Evolutionary conservation across 1,140 invertebrate genomes (phyloP).

Genomic region (Lycorma delicatula): DNA sequence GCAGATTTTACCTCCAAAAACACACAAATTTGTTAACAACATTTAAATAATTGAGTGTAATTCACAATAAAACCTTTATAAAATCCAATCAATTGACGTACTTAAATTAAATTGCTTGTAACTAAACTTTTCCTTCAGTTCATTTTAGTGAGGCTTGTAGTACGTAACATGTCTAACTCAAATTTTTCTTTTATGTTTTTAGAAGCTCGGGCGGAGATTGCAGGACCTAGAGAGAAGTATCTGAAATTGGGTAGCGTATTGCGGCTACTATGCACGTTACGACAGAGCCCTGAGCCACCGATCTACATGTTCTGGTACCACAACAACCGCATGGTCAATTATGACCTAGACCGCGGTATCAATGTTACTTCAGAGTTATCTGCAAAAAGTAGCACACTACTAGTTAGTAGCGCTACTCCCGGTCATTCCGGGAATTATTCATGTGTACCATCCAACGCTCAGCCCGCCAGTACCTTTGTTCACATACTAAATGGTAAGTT

Average conservation of each 20-base stretch:
- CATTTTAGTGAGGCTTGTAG: too few relatives aligned
- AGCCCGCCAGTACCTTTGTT: conserved; percentile 71
- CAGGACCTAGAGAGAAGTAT: conserved; percentile 73
- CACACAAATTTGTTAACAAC: too few relatives aligned
- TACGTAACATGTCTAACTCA: too few relatives aligned
- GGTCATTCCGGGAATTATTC: conserved; percentile 81
- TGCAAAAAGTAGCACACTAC: conserved; percentile 50
- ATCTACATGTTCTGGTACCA: conserved; percentile 87
- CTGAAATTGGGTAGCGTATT: conserved; percentile 75
- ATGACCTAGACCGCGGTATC: conserved; percentile 71
- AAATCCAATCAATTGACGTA: too few relatives aligned
- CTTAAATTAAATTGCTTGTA: too few relatives aligned
- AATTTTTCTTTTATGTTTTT: too few relatives aligned
- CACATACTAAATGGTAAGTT: conserved; percentile 69
- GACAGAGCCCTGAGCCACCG: conserved; percentile 71
- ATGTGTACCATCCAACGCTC: conserved; percentile 76
- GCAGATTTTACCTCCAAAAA: too few relatives aligned
- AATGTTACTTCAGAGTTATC: conserved; percentile 64
- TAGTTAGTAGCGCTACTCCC: conserved; percentile 53
- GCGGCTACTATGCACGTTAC: conserved; percentile 66
- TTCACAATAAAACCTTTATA: too few relatives aligned
- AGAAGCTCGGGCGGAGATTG: conserved; percentile 80
- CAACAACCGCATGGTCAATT: conserved; percentile 82
- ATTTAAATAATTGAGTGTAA: too few relatives aligned
- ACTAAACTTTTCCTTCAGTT: too few relatives aligned